Evolutionary conservation across 2,797 vertebrate species (phyloP).

Genomic region (Salmo trutta): DNA sequence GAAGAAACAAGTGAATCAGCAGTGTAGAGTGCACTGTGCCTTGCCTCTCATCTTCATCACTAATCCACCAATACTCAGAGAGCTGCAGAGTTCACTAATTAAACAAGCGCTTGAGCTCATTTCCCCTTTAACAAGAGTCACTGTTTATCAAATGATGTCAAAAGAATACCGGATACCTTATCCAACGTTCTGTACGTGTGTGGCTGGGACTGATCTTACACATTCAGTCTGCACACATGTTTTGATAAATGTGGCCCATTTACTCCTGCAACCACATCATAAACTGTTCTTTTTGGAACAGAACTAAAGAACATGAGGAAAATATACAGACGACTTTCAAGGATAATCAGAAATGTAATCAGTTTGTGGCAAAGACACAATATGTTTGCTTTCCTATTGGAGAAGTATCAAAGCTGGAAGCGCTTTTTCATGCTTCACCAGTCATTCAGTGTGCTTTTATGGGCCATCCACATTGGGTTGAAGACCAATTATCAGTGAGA

Average conservation of each 20-base stretch:
- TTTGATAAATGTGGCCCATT: background rate
- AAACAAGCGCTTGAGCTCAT: background rate
- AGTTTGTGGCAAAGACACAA: background rate
- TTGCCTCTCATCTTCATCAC: background rate
- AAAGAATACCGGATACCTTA: background rate
- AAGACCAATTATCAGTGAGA: background rate
- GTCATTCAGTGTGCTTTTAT: background rate
- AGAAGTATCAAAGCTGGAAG: background rate
- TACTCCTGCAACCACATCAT: background rate
- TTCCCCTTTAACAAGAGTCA: background rate
- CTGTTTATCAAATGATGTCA: background rate
- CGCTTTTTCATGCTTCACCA: background rate
- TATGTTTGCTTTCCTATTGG: background rate
- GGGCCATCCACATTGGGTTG: background rate
- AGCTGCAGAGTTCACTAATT: constrained; percentile 7
- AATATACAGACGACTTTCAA: background rate
- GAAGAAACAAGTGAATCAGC: constrained; percentile 24
- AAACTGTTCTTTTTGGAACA: background rate
- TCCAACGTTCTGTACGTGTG: background rate
- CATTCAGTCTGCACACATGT: no score
- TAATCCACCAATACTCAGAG: constrained; percentile 8
- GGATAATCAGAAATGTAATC: background rate
- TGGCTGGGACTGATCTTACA: no score
- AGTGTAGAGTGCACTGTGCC: constrained; percentile 13
- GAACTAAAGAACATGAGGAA: constrained; percentile 9